Percentiles rank a stretch among this genome's conserved stretches.
These are phyloP conservation scores for Bolinopsis microptera DNA, from an alignment of 37 sponge, comb jelly and placozoan species.

Conservation along the genomic window DNA sequence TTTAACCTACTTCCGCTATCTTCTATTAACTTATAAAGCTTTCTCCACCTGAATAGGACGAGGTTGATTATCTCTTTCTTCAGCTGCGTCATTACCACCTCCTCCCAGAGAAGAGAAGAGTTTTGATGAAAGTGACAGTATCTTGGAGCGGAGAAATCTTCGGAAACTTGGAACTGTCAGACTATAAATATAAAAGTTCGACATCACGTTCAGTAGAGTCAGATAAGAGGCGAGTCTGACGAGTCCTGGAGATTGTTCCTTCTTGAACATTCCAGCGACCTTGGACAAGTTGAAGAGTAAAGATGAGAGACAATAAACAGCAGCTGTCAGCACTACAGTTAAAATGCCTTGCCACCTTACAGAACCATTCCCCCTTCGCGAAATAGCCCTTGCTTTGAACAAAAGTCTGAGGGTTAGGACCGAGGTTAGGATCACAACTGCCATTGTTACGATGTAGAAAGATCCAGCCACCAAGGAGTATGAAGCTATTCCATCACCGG, in stretches of 20 bases:
- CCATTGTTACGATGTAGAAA: background rate
- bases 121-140: too few species aligned
- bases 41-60: too few species aligned
- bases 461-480: background rate
- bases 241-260: background rate
- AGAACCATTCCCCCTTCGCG: background rate
- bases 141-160: too few species aligned
- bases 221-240: background rate
- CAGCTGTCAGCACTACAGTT: background rate
- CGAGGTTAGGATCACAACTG: background rate
- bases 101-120: too few species aligned
- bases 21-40: too few species aligned
- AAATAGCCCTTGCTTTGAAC: background rate
- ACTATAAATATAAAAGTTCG: background rate
- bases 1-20: too few species aligned
- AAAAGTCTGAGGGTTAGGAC: background rate
- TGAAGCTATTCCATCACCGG: background rate
- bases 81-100: too few species aligned
- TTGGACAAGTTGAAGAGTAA: background rate
- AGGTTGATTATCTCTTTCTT: too few species aligned
- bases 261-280: background rate
- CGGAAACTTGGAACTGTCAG: background rate
- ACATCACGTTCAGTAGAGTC: background rate
- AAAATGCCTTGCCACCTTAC: background rate
- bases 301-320: background rate